These are phyloP conservation scores for Luehdorfia chinensis DNA, from an alignment of 1,140 invertebrate species.

Conservation along the genomic window DNA sequence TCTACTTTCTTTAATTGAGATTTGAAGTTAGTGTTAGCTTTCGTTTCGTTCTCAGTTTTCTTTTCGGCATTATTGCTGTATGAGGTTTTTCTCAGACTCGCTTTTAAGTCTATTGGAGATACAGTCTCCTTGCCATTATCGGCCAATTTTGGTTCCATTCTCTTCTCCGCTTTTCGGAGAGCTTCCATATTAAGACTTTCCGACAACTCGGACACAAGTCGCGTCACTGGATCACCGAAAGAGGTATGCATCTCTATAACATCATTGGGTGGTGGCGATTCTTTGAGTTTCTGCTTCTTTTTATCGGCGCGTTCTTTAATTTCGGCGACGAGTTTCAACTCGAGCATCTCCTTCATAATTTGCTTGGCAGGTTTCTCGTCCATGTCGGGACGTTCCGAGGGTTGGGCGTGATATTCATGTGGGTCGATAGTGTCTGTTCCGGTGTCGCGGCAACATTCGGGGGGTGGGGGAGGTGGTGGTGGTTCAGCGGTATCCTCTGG, in stretches of 20 bases:
- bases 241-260: constrained; percentile 51
- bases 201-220: constrained; percentile 86
- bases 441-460: constrained; percentile 78
- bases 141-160: constrained; percentile 27
- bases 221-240: constrained; percentile 84
- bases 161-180: constrained; percentile 43
- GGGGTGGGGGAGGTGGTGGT: constrained; percentile 63
- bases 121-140: constrained; percentile 47
- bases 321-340: constrained; percentile 87
- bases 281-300: constrained; percentile 73
- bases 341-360: constrained; percentile 86
- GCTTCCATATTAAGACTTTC: constrained; percentile 79
- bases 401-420: constrained; percentile 33
- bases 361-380: constrained; percentile 59
- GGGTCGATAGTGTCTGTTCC: constrained; percentile 33
- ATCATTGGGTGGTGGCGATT: constrained; percentile 66
- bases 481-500: constrained; percentile 79
- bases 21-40: constrained; percentile 74
- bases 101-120: constrained; percentile 77
- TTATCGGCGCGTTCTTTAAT: constrained; percentile 87
- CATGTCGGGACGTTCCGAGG: constrained; percentile 29
- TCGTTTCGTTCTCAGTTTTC: constrained; percentile 46
- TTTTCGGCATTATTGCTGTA: constrained; percentile 45
- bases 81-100: constrained; percentile 69
- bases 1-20: constrained; percentile 84